phyloP scores from a whole-genome alignment of 2,113 vertebrate species.

The Urocitellus parryii region DNA sequence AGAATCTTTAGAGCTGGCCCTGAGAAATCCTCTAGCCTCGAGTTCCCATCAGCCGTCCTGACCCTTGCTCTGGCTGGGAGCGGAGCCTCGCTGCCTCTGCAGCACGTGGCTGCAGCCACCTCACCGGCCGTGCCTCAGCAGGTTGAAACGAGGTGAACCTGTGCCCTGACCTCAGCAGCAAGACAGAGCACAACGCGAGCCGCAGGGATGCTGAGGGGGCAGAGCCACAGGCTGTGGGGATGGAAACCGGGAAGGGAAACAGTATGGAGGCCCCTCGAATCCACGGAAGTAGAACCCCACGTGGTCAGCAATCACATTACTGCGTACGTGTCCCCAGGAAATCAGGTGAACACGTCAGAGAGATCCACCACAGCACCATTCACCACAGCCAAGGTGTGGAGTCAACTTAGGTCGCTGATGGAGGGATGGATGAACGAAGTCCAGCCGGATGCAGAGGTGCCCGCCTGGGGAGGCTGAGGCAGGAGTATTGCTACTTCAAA shows the following conservation, averaged over 20 bases:
- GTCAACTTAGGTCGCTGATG: too few species aligned
- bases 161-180: too few species aligned
- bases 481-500: too few species aligned
- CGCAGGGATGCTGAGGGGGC: too few species aligned
- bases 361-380: not conserved
- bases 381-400: too few species aligned
- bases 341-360: not conserved
- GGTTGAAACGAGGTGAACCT: not conserved
- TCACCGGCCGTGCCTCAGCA: not conserved
- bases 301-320: too few species aligned
- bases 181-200: not conserved
- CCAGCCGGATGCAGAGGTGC: too few species aligned
- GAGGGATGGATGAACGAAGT: not conserved
- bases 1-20: not conserved
- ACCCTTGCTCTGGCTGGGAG: not conserved
- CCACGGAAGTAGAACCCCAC: not conserved
- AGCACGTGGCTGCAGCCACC: not conserved
- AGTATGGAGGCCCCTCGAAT: not conserved
- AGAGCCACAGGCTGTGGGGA: not conserved
- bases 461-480: too few species aligned
- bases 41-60: not conserved
- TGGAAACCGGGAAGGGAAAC: not conserved
- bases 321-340: not conserved
- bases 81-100: not conserved
- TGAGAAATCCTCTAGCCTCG: not conserved